Conservation (phyloP, 2,797 vertebrate species). For the Etheostoma perlongum region DNA sequence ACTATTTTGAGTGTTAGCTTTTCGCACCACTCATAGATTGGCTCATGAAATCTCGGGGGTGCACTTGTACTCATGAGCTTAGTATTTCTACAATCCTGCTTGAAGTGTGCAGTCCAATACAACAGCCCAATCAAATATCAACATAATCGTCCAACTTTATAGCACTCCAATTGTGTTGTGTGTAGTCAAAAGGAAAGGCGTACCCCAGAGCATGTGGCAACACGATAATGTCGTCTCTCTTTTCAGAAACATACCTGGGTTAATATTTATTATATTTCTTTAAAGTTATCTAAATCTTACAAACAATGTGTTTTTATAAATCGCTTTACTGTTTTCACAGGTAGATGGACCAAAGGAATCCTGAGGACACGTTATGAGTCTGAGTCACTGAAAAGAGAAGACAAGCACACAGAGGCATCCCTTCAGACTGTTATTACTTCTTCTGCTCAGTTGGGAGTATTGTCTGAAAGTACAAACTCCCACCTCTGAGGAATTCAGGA, state of each 20-base stretch:
- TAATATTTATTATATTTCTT: background rate
- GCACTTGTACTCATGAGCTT: background rate
- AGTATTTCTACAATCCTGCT: background rate
- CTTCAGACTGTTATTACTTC: slow-evolving; percentile 50
- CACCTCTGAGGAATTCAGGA: slow-evolving; percentile 72
- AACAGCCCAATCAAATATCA: background rate
- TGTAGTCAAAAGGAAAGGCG: slow-evolving; percentile 4
- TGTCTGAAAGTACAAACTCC: slow-evolving; percentile 60
- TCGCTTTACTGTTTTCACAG: slow-evolving; percentile 60
- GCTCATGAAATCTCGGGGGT: background rate
- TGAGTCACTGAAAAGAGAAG: slow-evolving; percentile 20
- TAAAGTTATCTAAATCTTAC: background rate
- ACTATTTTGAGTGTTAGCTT: background rate
- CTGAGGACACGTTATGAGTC: slow-evolving; percentile 3
- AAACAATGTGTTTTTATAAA: background rate
- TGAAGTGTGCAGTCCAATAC: no score
- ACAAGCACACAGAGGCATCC: slow-evolving; percentile 57
- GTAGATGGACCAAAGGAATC: slow-evolving; percentile 47
- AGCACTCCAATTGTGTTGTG: background rate
- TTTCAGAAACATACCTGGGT: slow-evolving; percentile 23
- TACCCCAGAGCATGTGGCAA: background rate
- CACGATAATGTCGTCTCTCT: slow-evolving; percentile 22
- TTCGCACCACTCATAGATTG: background rate
- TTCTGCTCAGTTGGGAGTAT: slow-evolving; percentile 38
- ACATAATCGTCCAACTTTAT: slow-evolving; percentile 7